phyloP scores from a whole-genome alignment of 2,888 invertebrate species.

The Nemapogon koenigi region DNA sequence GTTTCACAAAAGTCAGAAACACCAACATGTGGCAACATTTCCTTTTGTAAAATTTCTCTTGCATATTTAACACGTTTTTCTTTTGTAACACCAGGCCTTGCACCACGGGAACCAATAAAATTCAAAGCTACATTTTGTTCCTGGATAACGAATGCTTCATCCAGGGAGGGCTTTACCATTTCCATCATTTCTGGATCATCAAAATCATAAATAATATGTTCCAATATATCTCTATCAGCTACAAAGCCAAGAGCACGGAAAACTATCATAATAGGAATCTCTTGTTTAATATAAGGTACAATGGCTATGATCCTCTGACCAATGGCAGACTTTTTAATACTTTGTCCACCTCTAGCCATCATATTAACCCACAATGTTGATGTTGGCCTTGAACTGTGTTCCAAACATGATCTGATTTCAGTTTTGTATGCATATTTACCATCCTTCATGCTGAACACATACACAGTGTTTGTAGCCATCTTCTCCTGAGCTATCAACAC shows the following conservation, averaged over 20 bases:
- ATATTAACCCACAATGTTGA: conserved; percentile 99
- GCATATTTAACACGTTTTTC: conserved; percentile 99
- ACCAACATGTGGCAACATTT: conserved; percentile 99
- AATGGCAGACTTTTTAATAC: conserved; percentile 98
- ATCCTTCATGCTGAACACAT: conserved; percentile 99
- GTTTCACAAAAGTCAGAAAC: conserved; percentile 99
- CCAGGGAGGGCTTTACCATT: conserved; percentile 99
- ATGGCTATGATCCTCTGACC: conserved; percentile 98
- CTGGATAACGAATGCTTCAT: conserved; percentile 99
- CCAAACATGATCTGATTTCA: conserved; percentile 86
- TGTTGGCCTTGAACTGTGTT: conserved; percentile 87
- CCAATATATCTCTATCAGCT: conserved; percentile 97
- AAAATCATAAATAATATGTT: conserved; percentile 99
- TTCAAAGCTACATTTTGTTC: conserved; percentile 99
- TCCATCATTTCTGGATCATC: conserved; percentile 99
- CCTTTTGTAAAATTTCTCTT: conserved; percentile 98
- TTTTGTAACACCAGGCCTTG: conserved; percentile 96
- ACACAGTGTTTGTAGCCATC: conserved; percentile 99
- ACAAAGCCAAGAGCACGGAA: conserved; percentile 99
- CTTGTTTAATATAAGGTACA: conserved; percentile 98
- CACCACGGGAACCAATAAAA: conserved; percentile 98
- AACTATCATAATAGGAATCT: conserved; percentile 99
- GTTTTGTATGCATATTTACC: conserved; percentile 99
- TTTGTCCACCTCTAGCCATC: conserved; percentile 99
- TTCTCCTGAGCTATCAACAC: conserved; percentile 99